phyloP scores from a whole-genome alignment of 2,113 vertebrate species.

The Acanthochromis polyacanthus region DNA sequence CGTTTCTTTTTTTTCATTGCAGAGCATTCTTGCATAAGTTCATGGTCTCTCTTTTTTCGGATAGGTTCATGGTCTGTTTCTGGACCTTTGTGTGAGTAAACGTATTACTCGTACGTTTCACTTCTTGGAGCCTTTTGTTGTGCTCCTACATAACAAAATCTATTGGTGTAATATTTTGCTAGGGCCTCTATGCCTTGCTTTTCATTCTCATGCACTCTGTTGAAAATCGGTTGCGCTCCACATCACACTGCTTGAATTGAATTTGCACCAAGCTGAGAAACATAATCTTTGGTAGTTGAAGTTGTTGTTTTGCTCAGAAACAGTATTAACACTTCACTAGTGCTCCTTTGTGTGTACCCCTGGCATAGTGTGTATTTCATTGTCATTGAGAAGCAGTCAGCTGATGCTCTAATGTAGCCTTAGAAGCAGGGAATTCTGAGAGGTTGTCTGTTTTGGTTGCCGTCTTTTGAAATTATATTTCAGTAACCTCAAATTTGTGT shows the following conservation, averaged over 20 bases:
- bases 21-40: neutral
- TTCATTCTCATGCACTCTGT: neutral
- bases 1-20: neutral
- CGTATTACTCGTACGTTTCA: neutral
- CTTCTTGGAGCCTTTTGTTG: neutral
- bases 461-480: neutral
- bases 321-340: neutral
- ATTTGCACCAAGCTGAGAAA: too few species aligned
- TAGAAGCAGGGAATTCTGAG: neutral
- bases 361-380: too few species aligned
- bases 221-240: neutral
- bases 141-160: neutral
- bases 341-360: neutral
- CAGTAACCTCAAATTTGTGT: neutral
- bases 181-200: neutral
- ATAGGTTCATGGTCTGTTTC: neutral
- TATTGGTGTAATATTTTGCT: neutral
- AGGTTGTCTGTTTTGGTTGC: neutral
- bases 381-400: neutral
- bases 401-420: neutral
- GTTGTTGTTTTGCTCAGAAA: neutral
- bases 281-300: too few species aligned
- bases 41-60: neutral
- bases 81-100: slow-evolving; percentile 8
- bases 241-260: too few species aligned